Percentiles rank a stretch among this genome's conserved stretches.
These are phyloP conservation scores for Polymixis flavicincta DNA, from an alignment of 2,888 invertebrate species.

Conservation along the genomic window DNA sequence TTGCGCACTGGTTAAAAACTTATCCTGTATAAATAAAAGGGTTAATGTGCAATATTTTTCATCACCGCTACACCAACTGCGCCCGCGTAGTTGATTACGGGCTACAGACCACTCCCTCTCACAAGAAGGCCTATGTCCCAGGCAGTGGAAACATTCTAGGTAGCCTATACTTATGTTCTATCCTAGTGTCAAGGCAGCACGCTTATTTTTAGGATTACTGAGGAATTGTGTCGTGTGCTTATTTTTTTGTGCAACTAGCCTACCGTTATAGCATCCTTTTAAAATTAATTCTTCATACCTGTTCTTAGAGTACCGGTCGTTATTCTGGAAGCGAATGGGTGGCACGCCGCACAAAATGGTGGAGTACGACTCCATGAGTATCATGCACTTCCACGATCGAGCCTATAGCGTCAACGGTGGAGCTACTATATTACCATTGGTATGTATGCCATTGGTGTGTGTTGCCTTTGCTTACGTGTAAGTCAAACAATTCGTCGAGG, in stretches of 20 bases:
- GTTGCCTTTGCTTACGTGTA: neutral
- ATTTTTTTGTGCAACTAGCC: neutral
- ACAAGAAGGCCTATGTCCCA: neutral
- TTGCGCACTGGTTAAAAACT: too few relatives aligned
- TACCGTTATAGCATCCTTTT: neutral
- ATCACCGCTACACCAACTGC: neutral
- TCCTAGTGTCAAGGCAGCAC: neutral
- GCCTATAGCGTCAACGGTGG: slow-evolving; percentile 81
- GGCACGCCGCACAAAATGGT: slow-evolving; percentile 62
- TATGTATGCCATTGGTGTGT: too few relatives aligned
- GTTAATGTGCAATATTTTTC: neutral
- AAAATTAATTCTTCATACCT: neutral
- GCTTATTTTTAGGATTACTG: neutral
- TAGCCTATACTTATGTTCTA: neutral
- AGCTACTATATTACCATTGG: slow-evolving; percentile 74
- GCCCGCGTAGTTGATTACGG: neutral
- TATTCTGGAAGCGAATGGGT: slow-evolving; percentile 70
- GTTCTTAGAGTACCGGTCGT: slow-evolving; percentile 73
- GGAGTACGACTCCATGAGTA: slow-evolving; percentile 83
- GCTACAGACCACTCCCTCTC: neutral
- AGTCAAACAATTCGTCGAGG: too few relatives aligned
- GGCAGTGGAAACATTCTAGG: too few relatives aligned
- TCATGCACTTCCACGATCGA: slow-evolving; percentile 85
- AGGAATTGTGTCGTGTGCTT: neutral
- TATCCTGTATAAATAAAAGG: too few relatives aligned